These are phyloP conservation scores for Thamnophis elegans DNA, from an alignment of 2,797 vertebrate genomes.

Conservation along the genomic window DNA sequence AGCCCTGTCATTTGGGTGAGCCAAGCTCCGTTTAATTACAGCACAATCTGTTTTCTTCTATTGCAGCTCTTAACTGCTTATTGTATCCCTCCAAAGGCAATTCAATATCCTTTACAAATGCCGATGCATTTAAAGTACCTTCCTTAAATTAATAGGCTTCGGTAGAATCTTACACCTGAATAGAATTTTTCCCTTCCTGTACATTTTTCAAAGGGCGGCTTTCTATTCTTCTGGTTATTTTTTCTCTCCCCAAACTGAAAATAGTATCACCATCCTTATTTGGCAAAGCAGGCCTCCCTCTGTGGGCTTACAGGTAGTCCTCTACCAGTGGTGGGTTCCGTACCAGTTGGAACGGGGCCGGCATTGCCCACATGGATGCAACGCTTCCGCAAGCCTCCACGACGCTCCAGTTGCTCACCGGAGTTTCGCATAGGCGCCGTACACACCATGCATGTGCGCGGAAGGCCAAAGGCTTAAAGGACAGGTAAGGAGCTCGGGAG, in stretches of 20 bases:
- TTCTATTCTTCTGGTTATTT: background rate
- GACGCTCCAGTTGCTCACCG: too few relatives aligned
- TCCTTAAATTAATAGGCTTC: slow-evolving; percentile 1
- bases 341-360: too few relatives aligned
- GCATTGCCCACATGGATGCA: too few relatives aligned
- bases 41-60: slow-evolving; percentile 42
- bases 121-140: background rate
- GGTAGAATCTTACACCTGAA: slow-evolving; percentile 16
- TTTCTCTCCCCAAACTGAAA: background rate
- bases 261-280: background rate
- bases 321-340: background rate
- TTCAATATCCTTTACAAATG: slow-evolving; percentile 32
- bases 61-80: slow-evolving; percentile 49
- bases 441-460: too few relatives aligned
- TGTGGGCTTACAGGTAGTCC: background rate
- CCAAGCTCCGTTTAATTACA: slow-evolving; percentile 63
- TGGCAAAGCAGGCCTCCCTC: background rate
- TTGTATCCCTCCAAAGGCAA: slow-evolving; percentile 19
- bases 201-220: background rate
- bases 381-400: too few relatives aligned
- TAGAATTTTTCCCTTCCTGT: background rate
- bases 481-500: too few relatives aligned
- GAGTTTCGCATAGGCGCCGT: too few relatives aligned
- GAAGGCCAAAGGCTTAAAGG: too few relatives aligned
- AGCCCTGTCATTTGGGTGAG: slow-evolving; percentile 57